These are phyloP conservation scores for Megathymus violae DNA, from an alignment of 1,140 invertebrate genomes.

Conservation along the genomic window DNA sequence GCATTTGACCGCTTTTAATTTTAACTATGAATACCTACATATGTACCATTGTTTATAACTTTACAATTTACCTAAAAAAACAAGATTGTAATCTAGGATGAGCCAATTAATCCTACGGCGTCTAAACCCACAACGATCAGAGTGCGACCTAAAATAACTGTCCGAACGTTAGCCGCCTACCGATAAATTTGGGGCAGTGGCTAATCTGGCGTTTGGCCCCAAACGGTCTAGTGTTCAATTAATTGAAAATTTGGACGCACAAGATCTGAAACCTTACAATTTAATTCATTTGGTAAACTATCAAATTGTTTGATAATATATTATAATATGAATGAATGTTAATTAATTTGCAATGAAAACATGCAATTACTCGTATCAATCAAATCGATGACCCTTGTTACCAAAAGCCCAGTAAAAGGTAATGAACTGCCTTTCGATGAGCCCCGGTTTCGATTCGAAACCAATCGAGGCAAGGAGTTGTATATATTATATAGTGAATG, in stretches of 20 bases:
- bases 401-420: too few species aligned
- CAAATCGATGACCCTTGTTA: too few species aligned
- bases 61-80: not conserved
- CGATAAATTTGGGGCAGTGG: slow-evolving; percentile 24
- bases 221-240: slow-evolving; percentile 10
- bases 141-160: slow-evolving; percentile 21
- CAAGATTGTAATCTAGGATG: not conserved
- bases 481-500: too few species aligned
- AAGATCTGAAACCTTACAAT: not conserved
- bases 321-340: not conserved
- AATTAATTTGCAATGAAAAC: not conserved
- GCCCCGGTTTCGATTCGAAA: too few species aligned
- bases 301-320: not conserved
- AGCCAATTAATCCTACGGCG: slow-evolving; percentile 18
- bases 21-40: too few species aligned
- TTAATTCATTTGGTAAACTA: not conserved
- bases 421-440: too few species aligned
- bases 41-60: not conserved
- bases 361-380: too few species aligned
- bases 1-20: too few species aligned
- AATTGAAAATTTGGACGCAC: slow-evolving; percentile 16
- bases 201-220: slow-evolving; percentile 19
- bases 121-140: slow-evolving; percentile 20
- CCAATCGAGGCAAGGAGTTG: too few species aligned
- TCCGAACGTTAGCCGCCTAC: slow-evolving; percentile 23